Evolutionary conservation across 2,113 vertebrate species (phyloP), one percentile per base, ranked within the genome.

Genomic region (Embiotoca jacksoni): DNA sequence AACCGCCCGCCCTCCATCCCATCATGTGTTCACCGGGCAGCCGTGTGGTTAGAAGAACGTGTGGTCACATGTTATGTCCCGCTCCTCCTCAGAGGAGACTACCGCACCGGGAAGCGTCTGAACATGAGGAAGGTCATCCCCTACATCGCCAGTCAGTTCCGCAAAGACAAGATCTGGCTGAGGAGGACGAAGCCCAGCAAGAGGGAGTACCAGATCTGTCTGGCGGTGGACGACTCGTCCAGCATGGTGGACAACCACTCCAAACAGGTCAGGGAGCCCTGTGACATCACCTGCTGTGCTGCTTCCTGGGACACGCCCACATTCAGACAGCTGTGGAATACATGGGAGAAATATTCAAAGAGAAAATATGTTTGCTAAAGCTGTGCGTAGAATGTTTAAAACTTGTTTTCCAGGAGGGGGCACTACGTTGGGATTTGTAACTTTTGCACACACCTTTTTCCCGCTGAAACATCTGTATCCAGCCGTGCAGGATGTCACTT

Each of bases 71-170:
- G 15, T 52, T 7, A n/a, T n/a, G 0, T n/a, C 13, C 6, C 49
- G 0, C 16, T 23, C 4, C 16, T 23, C 49, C n/a, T 46, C 88
- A 99, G 98, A 87, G 98, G 98, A 2, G 97, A 99, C 77, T 99
- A 96, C 88, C 96, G 98, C 75, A 99, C 98, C 0, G 98, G 98
- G 67, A 99, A 99, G 82, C 95, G 98, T 5, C 87, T 99, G 64
- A 99, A 99, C 93, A 99, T 99, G 96, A 95, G 97, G 33, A 99
- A 99, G 91, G 97, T 99, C 71, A 99, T 99, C 72, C 98, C 98
- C 0, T 99, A 99, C 84, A 96, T 99, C 30, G 98, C 98, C 80
- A 99, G 98, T 75, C 97, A 99, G 82, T 99, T 99, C 91, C 96
- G 98, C 3, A 99, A 99, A 75, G 98, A 99, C 67, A 99, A 99